These are phyloP conservation scores for Netelia inedita DNA, from an alignment of 2,888 invertebrate genomes.

Conservation along the genomic window DNA sequence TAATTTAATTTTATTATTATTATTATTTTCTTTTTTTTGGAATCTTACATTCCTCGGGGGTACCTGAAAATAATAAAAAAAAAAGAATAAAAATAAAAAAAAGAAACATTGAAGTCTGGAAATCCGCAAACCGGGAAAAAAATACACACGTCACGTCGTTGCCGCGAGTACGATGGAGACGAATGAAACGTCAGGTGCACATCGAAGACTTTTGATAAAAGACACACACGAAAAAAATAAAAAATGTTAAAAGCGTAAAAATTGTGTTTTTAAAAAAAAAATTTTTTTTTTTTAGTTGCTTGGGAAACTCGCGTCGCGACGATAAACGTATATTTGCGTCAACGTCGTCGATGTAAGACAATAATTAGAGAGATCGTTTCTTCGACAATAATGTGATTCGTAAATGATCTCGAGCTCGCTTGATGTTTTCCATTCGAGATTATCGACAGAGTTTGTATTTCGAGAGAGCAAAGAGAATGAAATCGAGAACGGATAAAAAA, in stretches of 20 bases:
- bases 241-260: background rate
- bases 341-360: conserved; percentile 69
- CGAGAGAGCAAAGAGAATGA: background rate
- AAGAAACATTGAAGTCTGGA: conserved; percentile 9
- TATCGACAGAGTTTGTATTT: background rate
- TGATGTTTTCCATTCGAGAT: conserved; percentile 2
- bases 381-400: conserved; percentile 70
- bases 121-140: conserved; percentile 1
- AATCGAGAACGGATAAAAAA: background rate
- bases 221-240: background rate
- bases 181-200: conserved; percentile 53
- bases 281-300: background rate
- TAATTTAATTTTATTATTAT: conserved; percentile 22
- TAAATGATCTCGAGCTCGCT: conserved; percentile 57
- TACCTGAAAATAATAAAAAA: conserved; percentile 57
- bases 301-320: conserved; percentile 13
- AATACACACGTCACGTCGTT: conserved; percentile 11
- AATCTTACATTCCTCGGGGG: conserved; percentile 66
- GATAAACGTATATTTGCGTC: conserved; percentile 42
- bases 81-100: background rate
- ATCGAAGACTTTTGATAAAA: conserved; percentile 22
- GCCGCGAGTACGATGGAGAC: background rate
- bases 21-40: conserved; percentile 18
- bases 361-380: conserved; percentile 69
- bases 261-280: too few relatives aligned